Conservation (phyloP, 2,888 invertebrate genomes). For the Dilophus febrilis region DNA sequence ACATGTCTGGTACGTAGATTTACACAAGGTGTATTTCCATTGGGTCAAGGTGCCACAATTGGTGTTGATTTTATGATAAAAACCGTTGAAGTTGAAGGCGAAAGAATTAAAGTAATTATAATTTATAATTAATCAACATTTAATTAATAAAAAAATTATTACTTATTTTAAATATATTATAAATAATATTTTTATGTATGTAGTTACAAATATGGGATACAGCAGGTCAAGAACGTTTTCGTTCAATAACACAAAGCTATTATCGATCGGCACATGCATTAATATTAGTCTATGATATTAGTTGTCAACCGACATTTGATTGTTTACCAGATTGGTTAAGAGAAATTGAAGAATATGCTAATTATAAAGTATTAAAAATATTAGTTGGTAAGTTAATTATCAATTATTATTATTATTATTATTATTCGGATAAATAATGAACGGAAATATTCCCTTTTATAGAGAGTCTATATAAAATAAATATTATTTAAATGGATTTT, state of each 20-base stretch:
- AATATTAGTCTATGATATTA: constrained; percentile 92
- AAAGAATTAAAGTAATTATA: constrained; percentile 68
- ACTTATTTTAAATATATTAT: background rate
- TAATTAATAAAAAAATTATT: constrained; percentile 2
- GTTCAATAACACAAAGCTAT: constrained; percentile 96
- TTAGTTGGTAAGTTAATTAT: constrained; percentile 59
- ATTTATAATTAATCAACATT: background rate
- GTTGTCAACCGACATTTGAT: constrained; percentile 94
- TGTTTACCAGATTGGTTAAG: constrained; percentile 92
- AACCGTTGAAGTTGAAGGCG: constrained; percentile 91
- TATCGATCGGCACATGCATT: constrained; percentile 94
- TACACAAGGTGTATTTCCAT: constrained; percentile 94
- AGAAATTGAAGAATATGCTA: constrained; percentile 96
- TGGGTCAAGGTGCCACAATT: constrained; percentile 96
- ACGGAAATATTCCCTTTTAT: no score
- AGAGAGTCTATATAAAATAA: no score
- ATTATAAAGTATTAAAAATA: constrained; percentile 82
- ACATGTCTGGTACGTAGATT: constrained; percentile 93
- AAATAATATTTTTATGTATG: constrained; percentile 14
- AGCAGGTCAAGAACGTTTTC: constrained; percentile 90
- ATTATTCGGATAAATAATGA: no score
- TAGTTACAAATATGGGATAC: constrained; percentile 99
- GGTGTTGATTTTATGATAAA: constrained; percentile 99
- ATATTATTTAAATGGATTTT: no score
- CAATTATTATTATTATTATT: background rate